Evolutionary conservation across 2,797 vertebrate genomes (phyloP).

Genomic region (Threskiornis aethiopicus): DNA sequence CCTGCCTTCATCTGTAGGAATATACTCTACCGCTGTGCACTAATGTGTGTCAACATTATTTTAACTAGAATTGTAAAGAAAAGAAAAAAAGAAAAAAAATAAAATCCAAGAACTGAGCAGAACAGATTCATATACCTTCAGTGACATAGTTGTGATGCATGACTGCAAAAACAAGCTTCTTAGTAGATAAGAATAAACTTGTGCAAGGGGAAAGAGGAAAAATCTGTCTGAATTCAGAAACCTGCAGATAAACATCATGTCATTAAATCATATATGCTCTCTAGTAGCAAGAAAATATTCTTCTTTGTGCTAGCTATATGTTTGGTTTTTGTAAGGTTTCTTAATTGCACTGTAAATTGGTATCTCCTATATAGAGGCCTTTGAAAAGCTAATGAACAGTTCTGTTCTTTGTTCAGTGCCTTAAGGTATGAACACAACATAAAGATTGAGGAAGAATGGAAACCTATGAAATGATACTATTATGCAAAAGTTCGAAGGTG

Average conservation of each 20-base stretch:
- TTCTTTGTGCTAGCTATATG: not conserved
- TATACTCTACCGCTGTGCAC: not conserved
- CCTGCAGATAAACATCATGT: not conserved
- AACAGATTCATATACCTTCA: rapidly evolving
- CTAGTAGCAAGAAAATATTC: not conserved
- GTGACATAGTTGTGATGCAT: not conserved
- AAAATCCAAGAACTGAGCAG: not conserved
- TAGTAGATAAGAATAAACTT: not conserved
- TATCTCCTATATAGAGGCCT: not conserved
- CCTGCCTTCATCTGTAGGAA: not conserved
- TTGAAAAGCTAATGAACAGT: too few relatives aligned
- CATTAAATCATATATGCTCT: not conserved
- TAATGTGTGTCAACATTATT: not conserved
- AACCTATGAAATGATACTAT: not conserved
- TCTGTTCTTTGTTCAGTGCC: too few relatives aligned
- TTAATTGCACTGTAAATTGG: not conserved
- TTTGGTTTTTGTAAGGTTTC: not conserved
- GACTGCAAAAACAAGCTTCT: not conserved
- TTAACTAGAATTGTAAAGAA: not conserved
- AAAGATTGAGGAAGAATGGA: not conserved
- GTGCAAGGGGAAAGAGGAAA: not conserved
- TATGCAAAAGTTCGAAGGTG: not conserved
- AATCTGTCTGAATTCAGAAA: not conserved
- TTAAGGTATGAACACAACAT: not conserved
- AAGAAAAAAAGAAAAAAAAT: not conserved